phyloP scores from a whole-genome alignment of 2,888 invertebrate species.

The Chrysolina americana region DNA sequence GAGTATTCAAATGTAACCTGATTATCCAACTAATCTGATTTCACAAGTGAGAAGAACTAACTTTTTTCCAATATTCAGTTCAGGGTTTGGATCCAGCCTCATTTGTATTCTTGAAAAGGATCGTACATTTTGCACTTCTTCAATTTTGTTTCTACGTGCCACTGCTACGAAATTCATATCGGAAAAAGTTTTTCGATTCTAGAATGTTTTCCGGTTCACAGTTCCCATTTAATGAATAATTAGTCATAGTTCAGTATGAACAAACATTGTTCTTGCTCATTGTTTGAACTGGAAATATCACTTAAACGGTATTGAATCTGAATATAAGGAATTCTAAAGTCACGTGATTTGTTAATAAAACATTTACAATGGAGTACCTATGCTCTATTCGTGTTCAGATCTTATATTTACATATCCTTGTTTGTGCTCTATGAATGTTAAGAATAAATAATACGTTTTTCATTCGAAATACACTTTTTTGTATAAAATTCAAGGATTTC shows the following conservation, averaged over 20 bases:
- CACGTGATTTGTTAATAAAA: no score
- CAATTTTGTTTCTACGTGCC: slow-evolving; percentile 1
- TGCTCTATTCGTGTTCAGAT: no score
- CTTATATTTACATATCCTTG: no score
- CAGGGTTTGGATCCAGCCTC: neutral
- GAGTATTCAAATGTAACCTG: neutral
- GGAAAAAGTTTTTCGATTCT: neutral
- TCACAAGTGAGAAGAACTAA: neutral
- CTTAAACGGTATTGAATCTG: no score
- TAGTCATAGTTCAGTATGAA: neutral
- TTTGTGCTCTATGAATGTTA: no score
- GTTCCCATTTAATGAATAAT: neutral
- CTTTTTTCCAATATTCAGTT: neutral
- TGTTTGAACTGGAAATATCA: no score
- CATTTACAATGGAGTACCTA: no score
- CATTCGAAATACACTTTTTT: no score
- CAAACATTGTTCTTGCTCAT: no score
- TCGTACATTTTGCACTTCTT: slow-evolving; percentile 12
- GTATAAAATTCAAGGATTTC: no score
- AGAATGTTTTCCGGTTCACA: neutral
- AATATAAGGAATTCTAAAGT: no score
- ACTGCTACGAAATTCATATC: slow-evolving; percentile 3
- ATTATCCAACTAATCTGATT: neutral
- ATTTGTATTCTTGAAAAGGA: slow-evolving; percentile 5
- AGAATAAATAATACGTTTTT: no score